Evolutionary conservation across 2,113 vertebrate species (phyloP).

Genomic region (Cranoglanis bouderius): DNA sequence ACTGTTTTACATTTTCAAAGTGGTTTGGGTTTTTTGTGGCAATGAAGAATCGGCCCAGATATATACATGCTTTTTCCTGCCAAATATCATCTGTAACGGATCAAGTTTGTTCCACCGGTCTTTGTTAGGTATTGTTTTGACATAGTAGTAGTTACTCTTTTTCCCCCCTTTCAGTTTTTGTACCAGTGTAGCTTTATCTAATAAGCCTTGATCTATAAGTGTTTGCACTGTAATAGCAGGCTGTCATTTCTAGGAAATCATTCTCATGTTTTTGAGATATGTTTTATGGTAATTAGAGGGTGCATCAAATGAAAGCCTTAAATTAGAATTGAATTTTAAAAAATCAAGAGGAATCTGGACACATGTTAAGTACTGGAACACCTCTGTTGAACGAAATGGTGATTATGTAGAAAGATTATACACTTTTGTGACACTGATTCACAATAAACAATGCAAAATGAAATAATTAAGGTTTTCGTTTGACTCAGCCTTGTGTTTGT

Average conservation of each 20-base stretch:
- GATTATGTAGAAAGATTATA: background rate
- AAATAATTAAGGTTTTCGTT: background rate
- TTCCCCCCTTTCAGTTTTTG: slow-evolving; percentile 32
- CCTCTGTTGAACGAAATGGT: background rate
- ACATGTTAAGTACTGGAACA: background rate
- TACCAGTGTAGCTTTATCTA: slow-evolving; percentile 35
- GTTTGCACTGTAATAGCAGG: slow-evolving; percentile 3
- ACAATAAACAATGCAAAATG: background rate
- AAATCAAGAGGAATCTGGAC: background rate
- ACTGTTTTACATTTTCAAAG: slow-evolving; percentile 58
- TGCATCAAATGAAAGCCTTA: background rate
- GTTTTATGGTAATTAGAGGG: background rate
- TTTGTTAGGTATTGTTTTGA: slow-evolving; percentile 60
- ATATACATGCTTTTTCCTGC: slow-evolving; percentile 56
- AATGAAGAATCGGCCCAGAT: slow-evolving; percentile 55
- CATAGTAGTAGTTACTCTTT: slow-evolving; percentile 52
- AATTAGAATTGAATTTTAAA: background rate
- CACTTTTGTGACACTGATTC: background rate
- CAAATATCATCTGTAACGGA: slow-evolving; percentile 62
- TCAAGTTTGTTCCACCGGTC: slow-evolving; percentile 54
- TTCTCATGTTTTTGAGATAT: background rate
- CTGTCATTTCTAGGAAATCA: background rate
- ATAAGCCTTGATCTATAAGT: slow-evolving; percentile 25
- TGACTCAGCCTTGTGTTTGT: background rate
- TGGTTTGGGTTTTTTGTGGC: slow-evolving; percentile 54